These are phyloP conservation scores for Morinoia aosen DNA, from an alignment of 2,888 invertebrate species.

Conservation along the genomic window DNA sequence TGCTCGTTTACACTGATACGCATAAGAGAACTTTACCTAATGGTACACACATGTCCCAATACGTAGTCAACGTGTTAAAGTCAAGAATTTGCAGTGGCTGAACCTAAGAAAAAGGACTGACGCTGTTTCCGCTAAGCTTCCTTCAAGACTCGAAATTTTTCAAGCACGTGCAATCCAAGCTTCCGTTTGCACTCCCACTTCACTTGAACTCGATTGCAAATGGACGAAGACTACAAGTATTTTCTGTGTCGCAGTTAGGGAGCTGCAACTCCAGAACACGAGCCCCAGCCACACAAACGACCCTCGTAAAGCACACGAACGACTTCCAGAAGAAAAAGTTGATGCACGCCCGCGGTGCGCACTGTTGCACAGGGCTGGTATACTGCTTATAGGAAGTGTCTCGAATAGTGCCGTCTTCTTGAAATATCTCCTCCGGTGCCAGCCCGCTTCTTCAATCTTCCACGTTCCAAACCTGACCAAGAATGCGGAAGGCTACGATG, in stretches of 20 bases:
- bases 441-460: background rate
- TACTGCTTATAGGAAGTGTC: conserved; percentile 48
- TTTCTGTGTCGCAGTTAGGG: conserved; percentile 12
- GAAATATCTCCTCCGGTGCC: background rate
- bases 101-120: background rate
- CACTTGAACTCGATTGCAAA: conserved; percentile 44
- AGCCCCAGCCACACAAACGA: background rate
- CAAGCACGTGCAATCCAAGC: background rate
- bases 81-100: background rate
- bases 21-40: too few relatives aligned
- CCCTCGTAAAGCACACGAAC: conserved; percentile 3
- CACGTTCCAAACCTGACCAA: background rate
- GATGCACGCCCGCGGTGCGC: conserved; percentile 9
- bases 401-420: conserved; percentile 23
- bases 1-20: too few relatives aligned
- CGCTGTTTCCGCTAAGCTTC: background rate
- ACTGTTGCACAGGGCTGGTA: conserved; percentile 24
- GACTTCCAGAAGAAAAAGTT: conserved; percentile 36
- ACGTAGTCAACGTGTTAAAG: background rate
- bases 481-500: background rate
- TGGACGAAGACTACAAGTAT: conserved; percentile 14
- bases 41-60: too few relatives aligned
- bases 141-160: background rate
- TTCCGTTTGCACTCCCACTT: background rate
- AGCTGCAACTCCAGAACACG: background rate